Base-by-base conservation (phyloP, 2,797 vertebrate species). In the Myioborus melanocephalus region DNA sequence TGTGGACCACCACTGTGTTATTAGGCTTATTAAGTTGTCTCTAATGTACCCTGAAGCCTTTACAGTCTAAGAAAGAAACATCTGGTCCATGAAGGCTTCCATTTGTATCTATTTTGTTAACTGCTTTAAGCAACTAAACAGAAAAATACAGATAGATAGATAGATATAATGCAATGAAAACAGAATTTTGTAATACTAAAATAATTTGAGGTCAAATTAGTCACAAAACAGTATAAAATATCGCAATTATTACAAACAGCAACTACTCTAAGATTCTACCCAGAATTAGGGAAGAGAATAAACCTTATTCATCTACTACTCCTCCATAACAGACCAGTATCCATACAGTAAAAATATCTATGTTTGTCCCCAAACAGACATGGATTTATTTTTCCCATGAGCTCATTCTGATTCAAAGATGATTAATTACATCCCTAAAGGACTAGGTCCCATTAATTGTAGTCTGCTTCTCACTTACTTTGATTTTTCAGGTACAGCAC, bases 1-100 rank as follows among this genome's bases (percentile, higher is more conserved):
- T 70, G 30, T 66, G 63, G 73, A 73, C 77, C 80, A 95, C 93
- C 59, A 64, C 70, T 92, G 90, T 56, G 92, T 94, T 96, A 88
- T 90, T 93, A 89, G 44, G 32, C 63, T 92, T 89, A 79, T 95
- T 95, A 96, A 90, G 34, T 80, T 90, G 50, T 82, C 60, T 93
- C 17, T 79, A 77, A 89, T 60, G 88, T 76, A 89, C 24, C 44
- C 88, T 66, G 59, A 6, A 32, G 90, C 52, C 63, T 79, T 82
- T 87, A 70, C 50, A 84, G 41, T 66, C 94, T 87, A 79, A 22
- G 73, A 90, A 92, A 79, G 50, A 82, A 96, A 95, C 73, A 89
- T 95, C 83, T 95, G 95, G 77, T 82, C 52, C 30, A 24, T 66
- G 59, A 87, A 89, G 55, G 44, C 82, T 96, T 89, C 80, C 80